These are phyloP conservation scores for Drosophila flavopinicola DNA, from an alignment of 2,888 invertebrate genomes.

Conservation along the genomic window DNA sequence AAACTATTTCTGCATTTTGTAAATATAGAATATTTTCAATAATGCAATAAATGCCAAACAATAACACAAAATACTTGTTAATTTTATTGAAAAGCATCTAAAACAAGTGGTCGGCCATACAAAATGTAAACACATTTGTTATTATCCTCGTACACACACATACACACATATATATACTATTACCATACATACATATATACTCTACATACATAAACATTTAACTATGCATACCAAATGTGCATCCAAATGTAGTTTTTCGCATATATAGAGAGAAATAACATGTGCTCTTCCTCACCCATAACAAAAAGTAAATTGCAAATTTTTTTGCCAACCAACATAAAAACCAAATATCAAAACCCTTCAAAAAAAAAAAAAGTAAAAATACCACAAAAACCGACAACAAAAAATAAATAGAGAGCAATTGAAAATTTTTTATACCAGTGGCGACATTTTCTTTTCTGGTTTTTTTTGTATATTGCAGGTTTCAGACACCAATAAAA, in stretches of 20 bases:
- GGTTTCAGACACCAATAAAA: slow-evolving; percentile 85
- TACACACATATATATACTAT: slow-evolving; percentile 19
- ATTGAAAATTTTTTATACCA: slow-evolving; percentile 66
- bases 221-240: slow-evolving; percentile 51
- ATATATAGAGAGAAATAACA: slow-evolving; percentile 44
- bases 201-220: slow-evolving; percentile 33
- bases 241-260: slow-evolving; percentile 42
- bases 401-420: slow-evolving; percentile 51
- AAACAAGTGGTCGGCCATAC: slow-evolving; percentile 59
- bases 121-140: slow-evolving; percentile 18
- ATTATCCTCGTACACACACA: slow-evolving; percentile 10
- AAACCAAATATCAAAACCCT: slow-evolving; percentile 29
- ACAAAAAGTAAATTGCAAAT: slow-evolving; percentile 31
- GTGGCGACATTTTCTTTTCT: slow-evolving; percentile 82
- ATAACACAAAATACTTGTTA: slow-evolving; percentile 32
- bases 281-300: slow-evolving; percentile 35
- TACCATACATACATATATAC: slow-evolving; percentile 12
- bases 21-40: slow-evolving; percentile 30
- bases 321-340: slow-evolving; percentile 37
- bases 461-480: slow-evolving; percentile 82
- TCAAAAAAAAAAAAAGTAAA: slow-evolving; percentile 11
- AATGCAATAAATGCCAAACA: slow-evolving; percentile 30
- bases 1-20: slow-evolving; percentile 51
- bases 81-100: slow-evolving; percentile 37
- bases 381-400: slow-evolving; percentile 30